Evolutionary conservation across 2,888 invertebrate genomes (phyloP).

Genomic region (Mythimna ferrago): DNA sequence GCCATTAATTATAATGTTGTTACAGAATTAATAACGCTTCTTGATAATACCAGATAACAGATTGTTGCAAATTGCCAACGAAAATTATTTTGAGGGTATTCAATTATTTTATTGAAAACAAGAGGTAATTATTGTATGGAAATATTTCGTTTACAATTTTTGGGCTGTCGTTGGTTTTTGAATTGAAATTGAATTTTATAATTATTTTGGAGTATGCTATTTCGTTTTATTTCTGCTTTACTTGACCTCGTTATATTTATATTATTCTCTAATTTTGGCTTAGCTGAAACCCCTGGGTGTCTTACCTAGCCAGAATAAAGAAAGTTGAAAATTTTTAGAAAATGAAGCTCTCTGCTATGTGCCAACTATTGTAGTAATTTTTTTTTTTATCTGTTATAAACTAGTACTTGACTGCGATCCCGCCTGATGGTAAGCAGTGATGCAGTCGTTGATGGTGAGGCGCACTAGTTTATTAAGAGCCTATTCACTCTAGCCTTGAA

Average conservation of each 20-base stretch:
- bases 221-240: neutral
- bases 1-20: constrained; percentile 79
- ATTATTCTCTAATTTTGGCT: too few species aligned
- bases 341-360: too few species aligned
- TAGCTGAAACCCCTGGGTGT: neutral
- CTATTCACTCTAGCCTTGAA: too few species aligned
- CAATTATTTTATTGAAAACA: constrained; percentile 43
- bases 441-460: too few species aligned
- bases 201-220: neutral
- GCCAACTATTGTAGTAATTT: too few species aligned
- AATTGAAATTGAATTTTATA: neutral
- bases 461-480: too few species aligned
- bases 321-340: neutral
- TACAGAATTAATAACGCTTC: constrained; percentile 64
- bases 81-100: constrained; percentile 51
- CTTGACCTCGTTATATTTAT: neutral
- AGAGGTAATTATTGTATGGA: neutral
- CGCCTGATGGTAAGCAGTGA: too few species aligned
- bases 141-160: constrained; percentile 3
- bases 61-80: constrained; percentile 53
- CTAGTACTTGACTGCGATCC: too few species aligned
- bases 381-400: too few species aligned
- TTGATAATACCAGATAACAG: constrained; percentile 49
- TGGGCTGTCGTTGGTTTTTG: neutral
- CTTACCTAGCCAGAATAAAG: neutral